Percentiles rank a stretch among this genome's conserved stretches.
Evolutionary conservation across 2,888 invertebrate species (phyloP).

Genomic region (Malthinus flaveolus): DNA sequence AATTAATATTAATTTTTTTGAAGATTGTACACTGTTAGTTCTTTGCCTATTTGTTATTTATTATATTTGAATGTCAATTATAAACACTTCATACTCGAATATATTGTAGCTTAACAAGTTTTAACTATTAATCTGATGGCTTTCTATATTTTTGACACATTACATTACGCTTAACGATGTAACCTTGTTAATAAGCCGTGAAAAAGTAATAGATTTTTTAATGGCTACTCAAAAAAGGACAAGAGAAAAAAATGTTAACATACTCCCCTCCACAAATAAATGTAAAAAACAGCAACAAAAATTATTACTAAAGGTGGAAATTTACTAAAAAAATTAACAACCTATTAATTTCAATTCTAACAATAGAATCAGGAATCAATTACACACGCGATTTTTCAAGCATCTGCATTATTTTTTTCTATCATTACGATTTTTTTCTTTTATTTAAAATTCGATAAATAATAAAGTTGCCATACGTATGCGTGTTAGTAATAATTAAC

Average conservation of each 20-base stretch:
- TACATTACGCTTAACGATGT: background rate
- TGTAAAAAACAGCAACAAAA: background rate
- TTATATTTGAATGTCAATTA: no score
- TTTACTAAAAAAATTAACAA: no score
- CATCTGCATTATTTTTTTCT: constrained; percentile 21
- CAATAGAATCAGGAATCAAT: constrained; percentile 1
- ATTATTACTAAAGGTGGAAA: background rate
- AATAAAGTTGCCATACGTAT: constrained; percentile 22
- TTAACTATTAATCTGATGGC: no score
- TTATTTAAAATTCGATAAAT: constrained; percentile 27
- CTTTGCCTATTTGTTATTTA: no score
- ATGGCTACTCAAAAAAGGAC: background rate
- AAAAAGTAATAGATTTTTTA: constrained; percentile 3
- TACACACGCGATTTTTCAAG: constrained; percentile 22
- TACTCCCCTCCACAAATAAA: background rate
- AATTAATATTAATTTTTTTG: no score
- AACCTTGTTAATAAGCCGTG: background rate
- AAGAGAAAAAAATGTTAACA: background rate
- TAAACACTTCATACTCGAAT: no score
- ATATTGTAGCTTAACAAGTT: no score
- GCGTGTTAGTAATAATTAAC: constrained; percentile 9
- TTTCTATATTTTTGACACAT: no score
- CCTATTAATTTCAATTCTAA: constrained; percentile 1
- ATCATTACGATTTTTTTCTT: constrained; percentile 16
- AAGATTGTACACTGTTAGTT: no score